phyloP scores from a whole-genome alignment of 2,113 vertebrate genomes.

The Siniperca knerii region DNA sequence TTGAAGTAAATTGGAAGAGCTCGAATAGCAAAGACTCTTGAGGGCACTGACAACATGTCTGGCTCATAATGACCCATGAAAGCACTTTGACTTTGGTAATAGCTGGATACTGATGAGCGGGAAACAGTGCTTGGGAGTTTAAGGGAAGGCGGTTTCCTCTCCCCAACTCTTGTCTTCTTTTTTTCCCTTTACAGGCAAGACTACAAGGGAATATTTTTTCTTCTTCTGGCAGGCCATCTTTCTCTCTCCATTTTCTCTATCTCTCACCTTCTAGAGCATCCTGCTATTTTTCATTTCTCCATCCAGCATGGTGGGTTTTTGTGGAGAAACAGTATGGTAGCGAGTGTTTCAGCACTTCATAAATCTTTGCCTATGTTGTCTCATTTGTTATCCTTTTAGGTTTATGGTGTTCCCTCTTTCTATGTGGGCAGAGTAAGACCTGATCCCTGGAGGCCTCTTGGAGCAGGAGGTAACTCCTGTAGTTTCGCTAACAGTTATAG shows the following conservation, averaged over 20 bases:
- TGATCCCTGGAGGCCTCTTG: slow-evolving; percentile 53
- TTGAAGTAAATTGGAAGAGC: slow-evolving; percentile 65
- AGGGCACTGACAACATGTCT: slow-evolving; percentile 76
- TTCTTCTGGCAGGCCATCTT: slow-evolving; percentile 50
- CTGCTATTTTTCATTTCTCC: slow-evolving; percentile 72
- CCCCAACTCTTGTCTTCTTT: slow-evolving; percentile 2
- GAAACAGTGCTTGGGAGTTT: slow-evolving; percentile 46
- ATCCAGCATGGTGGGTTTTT: slow-evolving; percentile 26
- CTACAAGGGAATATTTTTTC: slow-evolving; percentile 29
- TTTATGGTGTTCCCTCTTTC: slow-evolving; percentile 55
- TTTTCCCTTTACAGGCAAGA: slow-evolving; percentile 35
- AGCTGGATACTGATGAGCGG: slow-evolving; percentile 57
- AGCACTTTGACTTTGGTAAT: slow-evolving; percentile 65
- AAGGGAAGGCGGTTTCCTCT: slow-evolving; percentile 48
- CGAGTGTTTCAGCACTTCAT: slow-evolving; percentile 79
- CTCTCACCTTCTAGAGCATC: slow-evolving; percentile 64
- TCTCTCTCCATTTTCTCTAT: slow-evolving; percentile 57
- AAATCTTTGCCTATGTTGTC: slow-evolving; percentile 75
- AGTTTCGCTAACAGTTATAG: slow-evolving; percentile 61
- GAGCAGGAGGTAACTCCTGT: slow-evolving; percentile 50
- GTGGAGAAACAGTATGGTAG: slow-evolving; percentile 50
- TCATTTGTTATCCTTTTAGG: slow-evolving; percentile 78
- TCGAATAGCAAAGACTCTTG: slow-evolving; percentile 61
- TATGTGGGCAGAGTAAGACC: slow-evolving; percentile 66
- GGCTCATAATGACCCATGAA: slow-evolving; percentile 71